Base-by-base conservation (phyloP, 1,140 invertebrate genomes). In the Magallana gigas region DNA sequence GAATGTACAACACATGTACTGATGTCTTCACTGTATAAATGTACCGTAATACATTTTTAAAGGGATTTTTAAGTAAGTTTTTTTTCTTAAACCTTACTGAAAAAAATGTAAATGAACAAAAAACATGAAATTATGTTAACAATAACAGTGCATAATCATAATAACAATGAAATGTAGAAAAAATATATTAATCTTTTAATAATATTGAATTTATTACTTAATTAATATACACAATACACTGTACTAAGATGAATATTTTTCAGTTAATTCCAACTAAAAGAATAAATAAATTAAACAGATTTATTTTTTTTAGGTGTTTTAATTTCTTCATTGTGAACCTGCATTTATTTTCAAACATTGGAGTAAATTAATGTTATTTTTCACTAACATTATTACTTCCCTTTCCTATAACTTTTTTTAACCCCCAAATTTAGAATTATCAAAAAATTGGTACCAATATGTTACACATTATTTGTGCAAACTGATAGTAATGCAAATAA, bases 101-200 rank as follows among this genome's bases (percentile, higher is more conserved):
- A 76, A 76, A 76, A 76, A 48, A 48, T 48, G 36, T 29, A 76
- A 76, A 76, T 76, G 68, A 76, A 76, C 68, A 76, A 62, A 76
- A 71, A 76, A 76, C 68, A 76, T 76, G 68, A 76, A 76, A 76
- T 76, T 18, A 76, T 29, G 8, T 76, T 76, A 76, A 76, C 68
- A 76, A 76, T 76, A 71, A 23, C 23, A 76, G 23, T 76, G 68
- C 29, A 76, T 76, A 76, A 11, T 76, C 4, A 76, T 76, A 76
- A 76, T 76, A 76, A 76, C 68, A 76, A 76, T 76, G 23, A 18
- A 76, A 76, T 76, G 68, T 76, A 76, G 68, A 76, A 76, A 76
- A 76, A 76, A 76, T 76, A 76, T 29, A 48, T 4, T 76, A 76
- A 76, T 76, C 23, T 76, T 23, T 76, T 29, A 76, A 48, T 76